These are phyloP conservation scores for Drosophila yooni DNA, from an alignment of 2,888 invertebrate species.

Conservation along the genomic window DNA sequence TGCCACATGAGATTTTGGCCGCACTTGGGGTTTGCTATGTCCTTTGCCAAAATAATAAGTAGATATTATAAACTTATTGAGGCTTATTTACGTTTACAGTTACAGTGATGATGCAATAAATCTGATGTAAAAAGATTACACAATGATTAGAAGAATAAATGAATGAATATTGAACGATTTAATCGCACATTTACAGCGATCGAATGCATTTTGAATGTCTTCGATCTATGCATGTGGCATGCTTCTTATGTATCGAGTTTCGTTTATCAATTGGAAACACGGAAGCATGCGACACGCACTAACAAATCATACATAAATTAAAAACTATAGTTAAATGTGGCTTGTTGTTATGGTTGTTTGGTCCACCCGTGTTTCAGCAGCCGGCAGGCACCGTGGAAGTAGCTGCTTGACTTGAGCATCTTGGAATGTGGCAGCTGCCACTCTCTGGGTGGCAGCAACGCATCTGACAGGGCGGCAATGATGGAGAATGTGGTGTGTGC, in stretches of 20 bases:
- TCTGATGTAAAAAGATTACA: slow-evolving; percentile 39
- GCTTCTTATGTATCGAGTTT: slow-evolving; percentile 13
- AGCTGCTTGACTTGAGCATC: slow-evolving; percentile 29
- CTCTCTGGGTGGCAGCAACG: slow-evolving; percentile 3
- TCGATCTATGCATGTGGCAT: slow-evolving; percentile 11
- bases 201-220: slow-evolving; percentile 41
- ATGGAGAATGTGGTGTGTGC: neutral
- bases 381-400: slow-evolving; percentile 10
- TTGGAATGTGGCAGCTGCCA: slow-evolving; percentile 34
- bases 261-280: slow-evolving; percentile 45
- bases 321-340: slow-evolving; percentile 14
- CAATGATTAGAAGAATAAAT: slow-evolving; percentile 29
- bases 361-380: neutral
- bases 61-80: slow-evolving; percentile 2
- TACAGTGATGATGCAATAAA: slow-evolving; percentile 13
- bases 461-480: neutral
- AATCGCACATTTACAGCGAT: slow-evolving; percentile 15
- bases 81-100: slow-evolving; percentile 15
- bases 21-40: slow-evolving; percentile 48
- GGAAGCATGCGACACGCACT: slow-evolving; percentile 12
- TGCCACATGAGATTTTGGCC: slow-evolving; percentile 69
- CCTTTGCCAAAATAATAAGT: slow-evolving; percentile 54
- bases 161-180: slow-evolving; percentile 14
- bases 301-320: slow-evolving; percentile 35
- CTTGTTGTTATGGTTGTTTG: slow-evolving; percentile 3